phyloP scores from a whole-genome alignment of 1,140 invertebrate genomes.

The Gonatopus flavifemur region DNA sequence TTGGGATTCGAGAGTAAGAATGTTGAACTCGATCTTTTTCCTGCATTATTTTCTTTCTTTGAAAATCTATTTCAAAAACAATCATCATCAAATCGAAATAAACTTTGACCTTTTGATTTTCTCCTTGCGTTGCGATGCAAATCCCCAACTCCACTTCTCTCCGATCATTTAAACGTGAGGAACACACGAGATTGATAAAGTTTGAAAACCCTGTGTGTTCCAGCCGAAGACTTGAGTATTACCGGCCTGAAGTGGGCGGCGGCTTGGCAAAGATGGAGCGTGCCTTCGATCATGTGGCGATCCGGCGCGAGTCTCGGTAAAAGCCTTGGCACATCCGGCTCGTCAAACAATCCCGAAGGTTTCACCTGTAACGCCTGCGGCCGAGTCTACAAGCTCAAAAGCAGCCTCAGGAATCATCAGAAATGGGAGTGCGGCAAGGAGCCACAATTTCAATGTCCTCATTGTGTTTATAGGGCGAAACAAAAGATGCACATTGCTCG shows the following conservation, averaged over 20 bases:
- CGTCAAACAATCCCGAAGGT: slow-evolving; percentile 57
- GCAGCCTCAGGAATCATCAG: slow-evolving; percentile 80
- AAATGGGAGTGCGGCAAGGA: slow-evolving; percentile 88
- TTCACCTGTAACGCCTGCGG: slow-evolving; percentile 79
- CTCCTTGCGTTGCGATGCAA: no score
- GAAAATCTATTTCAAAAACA: no score
- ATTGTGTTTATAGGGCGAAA: slow-evolving; percentile 79
- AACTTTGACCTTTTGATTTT: no score
- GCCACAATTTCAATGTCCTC: slow-evolving; percentile 79
- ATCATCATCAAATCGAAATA: no score
- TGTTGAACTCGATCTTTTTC: no score
- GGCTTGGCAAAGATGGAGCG: slow-evolving; percentile 56
- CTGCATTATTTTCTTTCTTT: no score
- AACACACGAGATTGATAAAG: slow-evolving; percentile 41
- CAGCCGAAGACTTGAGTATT: slow-evolving; percentile 69
- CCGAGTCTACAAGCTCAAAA: slow-evolving; percentile 80
- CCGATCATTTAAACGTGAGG: no score
- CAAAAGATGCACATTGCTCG: slow-evolving; percentile 85
- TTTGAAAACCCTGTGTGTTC: slow-evolving; percentile 51
- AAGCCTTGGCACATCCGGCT: slow-evolving; percentile 40
- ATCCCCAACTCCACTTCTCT: no score
- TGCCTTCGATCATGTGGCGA: slow-evolving; percentile 58
- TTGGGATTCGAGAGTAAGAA: no score
- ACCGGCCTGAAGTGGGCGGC: slow-evolving; percentile 68
- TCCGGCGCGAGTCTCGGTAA: slow-evolving; percentile 49